These are phyloP conservation scores for Tonatia bakeri DNA, from an alignment of 2,113 vertebrate species.

Conservation along the genomic window DNA sequence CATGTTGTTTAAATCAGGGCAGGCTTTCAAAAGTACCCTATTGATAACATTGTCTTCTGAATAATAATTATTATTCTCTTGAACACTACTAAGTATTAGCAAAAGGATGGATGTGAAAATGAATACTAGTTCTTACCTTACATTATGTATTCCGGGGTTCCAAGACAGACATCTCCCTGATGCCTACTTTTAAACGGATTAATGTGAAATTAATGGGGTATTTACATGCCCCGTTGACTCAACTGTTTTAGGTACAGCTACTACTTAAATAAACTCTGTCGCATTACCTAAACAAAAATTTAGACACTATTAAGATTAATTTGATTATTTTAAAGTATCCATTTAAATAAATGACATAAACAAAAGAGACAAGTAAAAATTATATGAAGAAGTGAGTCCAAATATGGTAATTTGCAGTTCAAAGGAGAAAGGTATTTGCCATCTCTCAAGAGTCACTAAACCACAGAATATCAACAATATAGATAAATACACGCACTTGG, in stretches of 20 bases:
- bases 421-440: conserved; percentile 12
- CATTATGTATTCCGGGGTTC: background rate
- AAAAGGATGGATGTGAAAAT: background rate
- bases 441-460: conserved; percentile 18
- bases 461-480: conserved; percentile 26
- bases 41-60: background rate
- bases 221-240: background rate
- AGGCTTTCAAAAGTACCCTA: background rate
- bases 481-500: background rate
- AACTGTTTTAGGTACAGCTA: background rate
- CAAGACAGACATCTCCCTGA: background rate
- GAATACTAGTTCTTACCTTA: background rate
- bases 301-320: background rate
- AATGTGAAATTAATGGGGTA: background rate
- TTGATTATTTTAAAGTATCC: background rate
- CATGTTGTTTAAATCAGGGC: background rate
- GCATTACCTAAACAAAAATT: background rate
- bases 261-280: background rate
- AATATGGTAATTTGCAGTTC: conserved; percentile 22
- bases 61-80: background rate
- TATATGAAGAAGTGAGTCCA: background rate
- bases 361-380: conserved; percentile 16
- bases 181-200: background rate
- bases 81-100: background rate
- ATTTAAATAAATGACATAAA: background rate